Percentiles rank a stretch among this genome's conserved stretches.
These are phyloP conservation scores for Aethina tumida DNA, from an alignment of 1,140 invertebrate species.

Conservation along the genomic window DNA sequence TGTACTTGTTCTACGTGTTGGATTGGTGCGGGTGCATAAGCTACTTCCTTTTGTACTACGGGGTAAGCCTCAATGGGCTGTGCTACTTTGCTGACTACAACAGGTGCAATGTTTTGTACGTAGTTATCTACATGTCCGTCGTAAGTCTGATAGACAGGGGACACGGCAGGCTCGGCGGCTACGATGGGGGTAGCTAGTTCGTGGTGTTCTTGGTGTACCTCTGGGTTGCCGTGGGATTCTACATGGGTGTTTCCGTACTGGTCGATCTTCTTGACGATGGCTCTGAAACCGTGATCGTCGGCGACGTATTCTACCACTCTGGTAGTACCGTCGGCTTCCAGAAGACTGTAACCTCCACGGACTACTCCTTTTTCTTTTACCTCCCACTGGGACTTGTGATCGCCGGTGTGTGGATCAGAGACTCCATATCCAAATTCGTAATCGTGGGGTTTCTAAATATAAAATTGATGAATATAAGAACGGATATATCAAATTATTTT, in stretches of 20 bases:
- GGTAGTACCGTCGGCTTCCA: conserved; percentile 40
- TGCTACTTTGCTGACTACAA: conserved; percentile 1
- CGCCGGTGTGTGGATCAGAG: conserved; percentile 40
- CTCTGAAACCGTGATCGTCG: conserved; percentile 39
- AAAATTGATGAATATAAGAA: no score
- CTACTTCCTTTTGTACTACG: conserved; percentile 7
- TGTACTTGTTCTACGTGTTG: not conserved
- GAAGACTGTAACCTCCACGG: conserved; percentile 38
- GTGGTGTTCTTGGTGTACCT: conserved; percentile 1
- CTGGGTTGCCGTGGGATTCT: conserved; percentile 12
- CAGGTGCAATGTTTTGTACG: not conserved
- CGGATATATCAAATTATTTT: no score
- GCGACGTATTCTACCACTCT: conserved; percentile 40
- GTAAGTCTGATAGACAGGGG: conserved; percentile 7
- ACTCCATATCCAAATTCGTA: conserved; percentile 42
- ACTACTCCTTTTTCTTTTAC: conserved; percentile 39
- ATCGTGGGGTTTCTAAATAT: conserved; percentile 24
- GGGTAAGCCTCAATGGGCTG: conserved; percentile 4
- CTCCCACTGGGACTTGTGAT: conserved; percentile 42
- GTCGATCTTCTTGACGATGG: conserved; percentile 32
- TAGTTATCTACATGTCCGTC: conserved; percentile 11
- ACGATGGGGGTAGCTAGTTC: not conserved
- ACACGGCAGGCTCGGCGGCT: no score
- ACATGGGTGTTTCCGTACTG: conserved; percentile 13
- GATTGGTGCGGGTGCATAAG: not conserved